phyloP scores from a whole-genome alignment of 2,888 invertebrate species.

The Dione vanillae region DNA sequence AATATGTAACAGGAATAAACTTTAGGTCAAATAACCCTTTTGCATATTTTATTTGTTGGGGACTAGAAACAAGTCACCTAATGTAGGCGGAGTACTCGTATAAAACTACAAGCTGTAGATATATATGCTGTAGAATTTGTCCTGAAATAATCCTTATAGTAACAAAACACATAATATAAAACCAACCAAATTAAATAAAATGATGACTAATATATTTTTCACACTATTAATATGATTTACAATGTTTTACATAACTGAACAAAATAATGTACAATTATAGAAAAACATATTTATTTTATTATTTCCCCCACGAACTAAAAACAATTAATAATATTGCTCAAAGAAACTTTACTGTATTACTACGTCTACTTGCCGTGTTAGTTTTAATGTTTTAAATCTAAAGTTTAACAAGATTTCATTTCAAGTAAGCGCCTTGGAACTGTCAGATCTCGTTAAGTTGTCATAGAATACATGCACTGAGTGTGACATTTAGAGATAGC shows the following conservation, averaged over 20 bases:
- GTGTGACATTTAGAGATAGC: constrained; percentile 13
- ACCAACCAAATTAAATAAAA: no score
- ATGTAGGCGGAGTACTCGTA: background rate
- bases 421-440: background rate
- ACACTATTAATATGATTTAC: no score
- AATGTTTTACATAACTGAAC: no score
- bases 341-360: background rate
- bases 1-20: constrained; percentile 53
- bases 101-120: background rate
- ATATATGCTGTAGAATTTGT: no score
- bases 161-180: no score
- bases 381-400: background rate
- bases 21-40: constrained; percentile 56
- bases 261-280: no score
- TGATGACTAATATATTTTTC: no score
- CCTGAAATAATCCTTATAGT: no score
- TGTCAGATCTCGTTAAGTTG: constrained; percentile 5
- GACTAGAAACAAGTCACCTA: constrained; percentile 49
- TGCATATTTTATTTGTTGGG: constrained; percentile 59
- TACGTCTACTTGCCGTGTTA: background rate
- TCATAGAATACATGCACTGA: constrained; percentile 7
- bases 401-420: background rate
- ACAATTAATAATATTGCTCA: background rate
- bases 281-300: no score
- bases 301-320: no score